Percentiles rank a stretch among this genome's conserved stretches.
These are phyloP conservation scores for Ceryle rudis DNA, from an alignment of 2,797 vertebrate genomes.

Conservation along the genomic window DNA sequence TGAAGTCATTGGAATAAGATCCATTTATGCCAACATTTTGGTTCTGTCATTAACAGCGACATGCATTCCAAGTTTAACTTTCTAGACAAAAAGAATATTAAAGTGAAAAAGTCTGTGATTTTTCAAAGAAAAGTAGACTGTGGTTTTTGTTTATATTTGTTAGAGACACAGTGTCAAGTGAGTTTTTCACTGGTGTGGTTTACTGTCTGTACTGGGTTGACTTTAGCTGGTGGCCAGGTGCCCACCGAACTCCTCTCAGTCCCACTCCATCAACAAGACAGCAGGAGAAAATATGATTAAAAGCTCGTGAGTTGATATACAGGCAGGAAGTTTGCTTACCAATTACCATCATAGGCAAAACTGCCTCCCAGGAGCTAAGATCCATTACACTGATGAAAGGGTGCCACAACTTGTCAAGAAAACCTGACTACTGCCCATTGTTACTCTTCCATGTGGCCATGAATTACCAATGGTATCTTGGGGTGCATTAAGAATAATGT, in stretches of 20 bases:
- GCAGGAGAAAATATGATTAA: not conserved
- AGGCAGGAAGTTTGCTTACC: not conserved
- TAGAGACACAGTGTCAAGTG: not conserved
- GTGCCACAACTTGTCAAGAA: too few species aligned
- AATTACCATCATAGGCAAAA: not conserved
- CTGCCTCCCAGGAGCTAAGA: too few species aligned
- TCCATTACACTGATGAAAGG: too few species aligned
- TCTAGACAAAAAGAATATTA: not conserved
- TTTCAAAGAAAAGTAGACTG: not conserved
- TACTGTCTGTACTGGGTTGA: not conserved
- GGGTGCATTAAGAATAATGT: too few species aligned
- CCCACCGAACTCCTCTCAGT: rapidly evolving
- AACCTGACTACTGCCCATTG: too few species aligned
- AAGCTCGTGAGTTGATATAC: not conserved
- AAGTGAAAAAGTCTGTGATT: not conserved
- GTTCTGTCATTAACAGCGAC: not conserved
- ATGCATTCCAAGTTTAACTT: not conserved
- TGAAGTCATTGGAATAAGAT: not conserved
- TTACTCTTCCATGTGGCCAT: too few species aligned
- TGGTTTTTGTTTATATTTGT: not conserved
- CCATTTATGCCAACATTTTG: not conserved
- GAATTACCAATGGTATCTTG: too few species aligned
- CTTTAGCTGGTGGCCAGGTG: not conserved
- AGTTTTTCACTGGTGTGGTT: not conserved
- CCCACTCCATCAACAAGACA: not conserved